phyloP scores from a whole-genome alignment of 2,797 vertebrate species.

The Oophaga sylvatica region DNA sequence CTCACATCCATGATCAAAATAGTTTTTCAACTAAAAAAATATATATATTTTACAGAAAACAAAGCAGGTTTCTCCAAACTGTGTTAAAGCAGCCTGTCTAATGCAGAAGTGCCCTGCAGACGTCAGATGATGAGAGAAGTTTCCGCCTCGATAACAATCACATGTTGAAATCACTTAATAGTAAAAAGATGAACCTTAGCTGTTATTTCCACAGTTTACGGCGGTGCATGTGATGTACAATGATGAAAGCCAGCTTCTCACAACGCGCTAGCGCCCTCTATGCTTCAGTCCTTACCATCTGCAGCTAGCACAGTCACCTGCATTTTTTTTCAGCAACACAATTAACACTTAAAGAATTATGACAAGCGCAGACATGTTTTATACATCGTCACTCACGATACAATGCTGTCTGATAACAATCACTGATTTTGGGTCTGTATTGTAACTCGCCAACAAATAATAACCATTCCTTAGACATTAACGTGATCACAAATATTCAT shows the following conservation, averaged over 20 bases:
- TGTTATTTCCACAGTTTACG: not conserved
- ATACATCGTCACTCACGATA: not conserved
- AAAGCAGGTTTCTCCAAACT: not conserved
- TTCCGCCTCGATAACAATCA: not conserved
- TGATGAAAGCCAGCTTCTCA: not conserved
- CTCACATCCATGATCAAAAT: too few species aligned
- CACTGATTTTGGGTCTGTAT: not conserved
- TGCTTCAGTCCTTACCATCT: constrained; percentile 3
- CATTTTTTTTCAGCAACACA: not conserved
- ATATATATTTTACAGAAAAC: not conserved
- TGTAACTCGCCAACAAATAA: not conserved
- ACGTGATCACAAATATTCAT: not conserved
- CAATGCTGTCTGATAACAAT: not conserved
- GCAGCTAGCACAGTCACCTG: not conserved
- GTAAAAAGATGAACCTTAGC: not conserved
- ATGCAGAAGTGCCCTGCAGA: not conserved
- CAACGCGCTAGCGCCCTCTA: constrained; percentile 33
- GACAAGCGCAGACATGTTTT: not conserved
- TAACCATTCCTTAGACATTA: not conserved
- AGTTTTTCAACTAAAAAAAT: not conserved
- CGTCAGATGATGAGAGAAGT: not conserved
- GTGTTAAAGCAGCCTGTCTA: not conserved
- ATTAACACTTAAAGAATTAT: not conserved
- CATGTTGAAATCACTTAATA: not conserved
- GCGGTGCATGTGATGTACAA: not conserved